Base-by-base conservation (phyloP, 2,113 vertebrate genomes). In the Alligator sinensis region DNA sequence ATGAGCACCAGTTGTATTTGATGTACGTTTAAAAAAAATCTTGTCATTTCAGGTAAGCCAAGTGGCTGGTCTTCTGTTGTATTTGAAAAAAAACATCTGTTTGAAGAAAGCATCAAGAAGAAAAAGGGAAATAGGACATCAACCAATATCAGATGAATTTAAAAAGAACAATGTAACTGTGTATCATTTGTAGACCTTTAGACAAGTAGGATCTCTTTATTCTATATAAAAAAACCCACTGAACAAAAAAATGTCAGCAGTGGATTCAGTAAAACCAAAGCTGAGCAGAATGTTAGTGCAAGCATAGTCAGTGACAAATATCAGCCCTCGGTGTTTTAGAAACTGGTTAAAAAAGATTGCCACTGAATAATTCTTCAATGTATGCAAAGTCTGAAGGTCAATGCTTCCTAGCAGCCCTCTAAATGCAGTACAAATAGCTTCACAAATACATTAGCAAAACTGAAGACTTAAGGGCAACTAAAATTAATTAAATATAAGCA, bases 401-500 rank as follows among this genome's bases (percentile, higher is more conserved):
- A 14, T 21, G 9, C 34, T 92, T 11, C 57, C 83, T 59, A 80
- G 7, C 7, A 74, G 8, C 11, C 74, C 84, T 78, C 5, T 22
- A 21, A 25, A 11, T 86, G 66, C 1, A 2, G 66, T 89, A 19
- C 57, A 80, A 24, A 21, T 88, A 25, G 78, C 21, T 25, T 38
- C 15, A 60, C 62, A 30, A 85, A 57, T 62, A 59, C 1, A 4
- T 6, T 38, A 57, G 4, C 92, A 27, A 85, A 94, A 60, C 12
- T 91, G 82, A 88, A 91, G 85, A 87, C 78, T 12, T 60, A 66
- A 90, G 38, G 16, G 84, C 78, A 77, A 28, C 16, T 92, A 90
- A 54, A 87, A 6, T 80, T 91, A 81, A 87, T 90, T 92, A 70
- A 72, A 77, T 78, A 63, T 87, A 88, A 87, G 68, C 95, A 83